Conservation (phyloP, 1,140 invertebrate genomes). For the Leptestheria dahalacensis region DNA sequence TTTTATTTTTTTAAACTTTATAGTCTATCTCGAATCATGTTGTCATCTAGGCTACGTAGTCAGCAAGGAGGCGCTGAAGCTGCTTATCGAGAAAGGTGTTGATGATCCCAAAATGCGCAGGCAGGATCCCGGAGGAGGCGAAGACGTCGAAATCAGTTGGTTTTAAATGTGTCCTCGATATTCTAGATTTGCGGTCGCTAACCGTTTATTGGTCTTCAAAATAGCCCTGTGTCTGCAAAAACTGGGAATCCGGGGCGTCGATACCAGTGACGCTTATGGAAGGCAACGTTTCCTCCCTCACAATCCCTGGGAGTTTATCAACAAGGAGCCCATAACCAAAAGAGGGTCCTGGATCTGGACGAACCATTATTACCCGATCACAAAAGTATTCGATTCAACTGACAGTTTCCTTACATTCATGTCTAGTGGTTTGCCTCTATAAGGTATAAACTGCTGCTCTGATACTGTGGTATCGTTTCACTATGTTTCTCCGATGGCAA, state of each 20-base stretch:
- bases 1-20: not conserved
- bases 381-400: constrained; percentile 43
- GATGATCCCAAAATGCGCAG: constrained; percentile 6
- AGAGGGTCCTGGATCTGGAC: constrained; percentile 85
- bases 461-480: constrained; percentile 94
- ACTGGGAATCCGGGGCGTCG: constrained; percentile 69
- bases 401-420: not conserved
- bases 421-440: constrained; percentile 8
- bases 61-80: constrained; percentile 14
- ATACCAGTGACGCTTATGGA: constrained; percentile 65
- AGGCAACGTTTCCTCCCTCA: constrained; percentile 88
- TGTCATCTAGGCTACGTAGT: not conserved
- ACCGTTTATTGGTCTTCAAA: constrained; percentile 22
- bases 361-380: constrained; percentile 78
- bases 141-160: constrained; percentile 14
- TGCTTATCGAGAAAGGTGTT: not conserved
- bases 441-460: constrained; percentile 88
- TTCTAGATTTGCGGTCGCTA: not conserved
- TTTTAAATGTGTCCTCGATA: not conserved
- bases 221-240: constrained; percentile 67
- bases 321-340: constrained; percentile 63
- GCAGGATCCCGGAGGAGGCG: constrained; percentile 9
- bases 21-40: not conserved
- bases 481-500: constrained; percentile 80
- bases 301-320: constrained; percentile 76